phyloP scores from a whole-genome alignment of 2,888 invertebrate species.

The Zeuzera pyrina region DNA sequence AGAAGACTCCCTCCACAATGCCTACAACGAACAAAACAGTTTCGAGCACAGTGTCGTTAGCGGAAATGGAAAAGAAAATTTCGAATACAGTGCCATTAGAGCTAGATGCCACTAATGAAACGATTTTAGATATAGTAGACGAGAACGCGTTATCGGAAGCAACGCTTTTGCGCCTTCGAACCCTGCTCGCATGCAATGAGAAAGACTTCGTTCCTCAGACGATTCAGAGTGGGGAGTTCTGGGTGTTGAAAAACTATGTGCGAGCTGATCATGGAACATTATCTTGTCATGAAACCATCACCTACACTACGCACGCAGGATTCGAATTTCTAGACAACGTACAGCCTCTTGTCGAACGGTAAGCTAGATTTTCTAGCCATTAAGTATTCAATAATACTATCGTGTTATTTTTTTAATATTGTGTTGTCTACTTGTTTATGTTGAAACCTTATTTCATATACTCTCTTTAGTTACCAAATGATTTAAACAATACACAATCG shows the following conservation, averaged over 20 bases:
- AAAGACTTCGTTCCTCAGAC: conserved; percentile 73
- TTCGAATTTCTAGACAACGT: conserved; percentile 93
- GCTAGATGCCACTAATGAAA: conserved; percentile 41
- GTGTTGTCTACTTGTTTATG: too few species aligned
- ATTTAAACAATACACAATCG: too few species aligned
- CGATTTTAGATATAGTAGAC: conserved; percentile 43
- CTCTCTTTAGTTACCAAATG: too few species aligned
- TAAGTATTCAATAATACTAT: too few species aligned
- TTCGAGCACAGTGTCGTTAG: conserved; percentile 52
- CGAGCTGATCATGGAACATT: conserved; percentile 78
- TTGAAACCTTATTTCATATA: too few species aligned
- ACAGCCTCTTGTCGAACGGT: conserved; percentile 84
- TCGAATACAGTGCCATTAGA: conserved; percentile 42
- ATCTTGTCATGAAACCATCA: conserved; percentile 87
- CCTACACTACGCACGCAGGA: conserved; percentile 94
- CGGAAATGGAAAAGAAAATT: conserved; percentile 46
- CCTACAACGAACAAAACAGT: conserved; percentile 54
- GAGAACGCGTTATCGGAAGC: conserved; percentile 49
- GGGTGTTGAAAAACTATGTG: conserved; percentile 92
- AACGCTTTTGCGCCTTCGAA: conserved; percentile 48
- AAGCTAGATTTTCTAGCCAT: too few species aligned
- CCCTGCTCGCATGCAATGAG: conserved; percentile 76
- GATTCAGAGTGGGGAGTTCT: conserved; percentile 85
- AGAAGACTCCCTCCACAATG: conserved; percentile 55
- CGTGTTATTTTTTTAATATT: too few species aligned